Percentiles rank a stretch among this genome's conserved stretches.
These are phyloP conservation scores for Noctua pronuba DNA, from an alignment of 2,888 invertebrate species.

Conservation along the genomic window DNA sequence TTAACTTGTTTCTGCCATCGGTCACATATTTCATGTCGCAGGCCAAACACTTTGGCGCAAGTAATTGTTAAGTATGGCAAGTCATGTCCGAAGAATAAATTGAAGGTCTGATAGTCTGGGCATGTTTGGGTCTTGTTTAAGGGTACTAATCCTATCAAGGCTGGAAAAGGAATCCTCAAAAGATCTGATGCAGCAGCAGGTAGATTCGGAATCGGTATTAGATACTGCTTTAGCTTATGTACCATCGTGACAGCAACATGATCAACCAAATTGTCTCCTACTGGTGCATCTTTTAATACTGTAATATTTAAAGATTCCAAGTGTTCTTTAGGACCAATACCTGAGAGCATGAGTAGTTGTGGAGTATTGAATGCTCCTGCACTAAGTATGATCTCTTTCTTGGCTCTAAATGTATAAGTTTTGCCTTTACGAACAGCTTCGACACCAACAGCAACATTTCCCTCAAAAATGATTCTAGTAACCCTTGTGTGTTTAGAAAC, in stretches of 20 bases:
- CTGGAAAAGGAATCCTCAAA: constrained; percentile 50
- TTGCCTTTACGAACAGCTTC: constrained; percentile 33
- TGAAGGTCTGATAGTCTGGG: constrained; percentile 52
- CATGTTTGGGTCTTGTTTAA: constrained; percentile 42
- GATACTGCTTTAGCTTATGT: constrained; percentile 27
- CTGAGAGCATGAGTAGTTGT: constrained; percentile 57
- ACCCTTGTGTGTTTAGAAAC: constrained; percentile 57
- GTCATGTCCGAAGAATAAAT: constrained; percentile 58
- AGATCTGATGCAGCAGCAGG: constrained; percentile 18
- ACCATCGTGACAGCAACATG: constrained; percentile 28
- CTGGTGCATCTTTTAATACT: constrained; percentile 41
- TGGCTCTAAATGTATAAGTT: constrained; percentile 44
- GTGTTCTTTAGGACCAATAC: constrained; percentile 54
- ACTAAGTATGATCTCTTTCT: constrained; percentile 54
- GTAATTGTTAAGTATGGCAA: constrained; percentile 46
- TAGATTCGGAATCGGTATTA: constrained; percentile 14
- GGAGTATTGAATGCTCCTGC: constrained; percentile 59
- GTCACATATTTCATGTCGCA: constrained; percentile 56
- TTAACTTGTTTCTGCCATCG: constrained; percentile 37
- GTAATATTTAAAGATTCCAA: constrained; percentile 37
- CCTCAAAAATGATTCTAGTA: constrained; percentile 52
- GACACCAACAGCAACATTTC: constrained; percentile 49
- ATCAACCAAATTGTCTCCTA: constrained; percentile 51
- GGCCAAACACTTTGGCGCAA: constrained; percentile 41
- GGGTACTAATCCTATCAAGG: constrained; percentile 53